phyloP scores from a whole-genome alignment of 1,140 invertebrate genomes.

The Ericerus pela region DNA sequence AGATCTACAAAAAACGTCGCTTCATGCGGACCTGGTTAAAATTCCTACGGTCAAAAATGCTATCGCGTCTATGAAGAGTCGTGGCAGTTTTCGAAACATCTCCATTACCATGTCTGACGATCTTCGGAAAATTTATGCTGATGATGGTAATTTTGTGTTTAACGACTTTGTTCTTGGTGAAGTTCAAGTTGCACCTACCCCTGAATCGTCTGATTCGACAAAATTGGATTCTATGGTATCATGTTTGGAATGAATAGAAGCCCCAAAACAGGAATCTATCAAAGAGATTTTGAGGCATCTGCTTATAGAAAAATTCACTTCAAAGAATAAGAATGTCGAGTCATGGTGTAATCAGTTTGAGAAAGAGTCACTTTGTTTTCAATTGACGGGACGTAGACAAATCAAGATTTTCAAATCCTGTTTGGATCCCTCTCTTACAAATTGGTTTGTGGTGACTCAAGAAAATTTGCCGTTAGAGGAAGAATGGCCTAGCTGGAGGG shows the following conservation, averaged over 20 bases:
- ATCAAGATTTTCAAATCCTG: background rate
- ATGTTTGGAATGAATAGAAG: background rate
- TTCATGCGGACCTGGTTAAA: no score
- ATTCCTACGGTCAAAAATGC: no score
- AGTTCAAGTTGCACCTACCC: background rate
- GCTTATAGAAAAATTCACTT: background rate
- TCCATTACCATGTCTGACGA: background rate
- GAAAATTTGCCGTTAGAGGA: background rate
- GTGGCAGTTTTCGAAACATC: no score
- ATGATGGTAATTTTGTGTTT: background rate
- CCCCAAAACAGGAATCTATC: background rate
- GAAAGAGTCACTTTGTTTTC: background rate
- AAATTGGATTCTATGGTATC: background rate
- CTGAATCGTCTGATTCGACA: background rate
- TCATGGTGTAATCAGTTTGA: background rate
- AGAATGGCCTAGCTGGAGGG: background rate
- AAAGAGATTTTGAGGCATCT: background rate
- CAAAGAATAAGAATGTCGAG: background rate
- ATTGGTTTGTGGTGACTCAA: background rate
- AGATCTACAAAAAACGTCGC: no score
- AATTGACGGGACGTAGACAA: background rate
- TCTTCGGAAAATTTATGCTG: background rate
- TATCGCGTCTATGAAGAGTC: no score
- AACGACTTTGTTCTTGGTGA: background rate
- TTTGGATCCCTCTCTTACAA: background rate